These are phyloP conservation scores for Plestiodon gilberti DNA, from an alignment of 2,113 vertebrate species.

Conservation along the genomic window DNA sequence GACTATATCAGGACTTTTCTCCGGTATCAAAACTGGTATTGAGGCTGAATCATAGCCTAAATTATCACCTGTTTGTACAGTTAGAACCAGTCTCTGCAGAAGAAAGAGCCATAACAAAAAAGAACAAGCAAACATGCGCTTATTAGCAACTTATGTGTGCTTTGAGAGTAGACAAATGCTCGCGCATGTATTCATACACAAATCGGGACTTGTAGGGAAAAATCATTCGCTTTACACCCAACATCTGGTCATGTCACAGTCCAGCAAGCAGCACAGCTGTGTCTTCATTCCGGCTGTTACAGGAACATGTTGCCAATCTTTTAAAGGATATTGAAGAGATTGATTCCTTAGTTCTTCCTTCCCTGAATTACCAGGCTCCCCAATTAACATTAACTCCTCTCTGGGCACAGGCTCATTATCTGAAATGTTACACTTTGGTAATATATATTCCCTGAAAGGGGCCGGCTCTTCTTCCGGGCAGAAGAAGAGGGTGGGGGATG, in stretches of 20 bases:
- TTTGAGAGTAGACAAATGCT: background rate
- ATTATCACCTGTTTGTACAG: background rate
- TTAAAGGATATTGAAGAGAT: background rate
- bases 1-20: background rate
- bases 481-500: constrained; percentile 3
- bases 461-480: constrained; percentile 17
- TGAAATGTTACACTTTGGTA: constrained; percentile 29
- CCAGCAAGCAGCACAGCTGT: background rate
- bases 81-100: background rate
- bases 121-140: background rate
- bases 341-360: background rate
- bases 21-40: background rate
- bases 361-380: constrained; percentile 27
- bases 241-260: background rate
- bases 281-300: background rate
- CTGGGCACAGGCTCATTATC: constrained; percentile 37
- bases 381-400: constrained; percentile 34
- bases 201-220: background rate
- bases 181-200: background rate
- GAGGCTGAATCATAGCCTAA: background rate
- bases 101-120: background rate
- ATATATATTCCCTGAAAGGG: constrained; percentile 36
- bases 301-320: constrained; percentile 3
- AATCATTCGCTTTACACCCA: background rate
- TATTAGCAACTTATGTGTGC: constrained; percentile 8